Base-by-base conservation (phyloP, 2,888 invertebrate species). In the Parnassius orleans region DNA sequence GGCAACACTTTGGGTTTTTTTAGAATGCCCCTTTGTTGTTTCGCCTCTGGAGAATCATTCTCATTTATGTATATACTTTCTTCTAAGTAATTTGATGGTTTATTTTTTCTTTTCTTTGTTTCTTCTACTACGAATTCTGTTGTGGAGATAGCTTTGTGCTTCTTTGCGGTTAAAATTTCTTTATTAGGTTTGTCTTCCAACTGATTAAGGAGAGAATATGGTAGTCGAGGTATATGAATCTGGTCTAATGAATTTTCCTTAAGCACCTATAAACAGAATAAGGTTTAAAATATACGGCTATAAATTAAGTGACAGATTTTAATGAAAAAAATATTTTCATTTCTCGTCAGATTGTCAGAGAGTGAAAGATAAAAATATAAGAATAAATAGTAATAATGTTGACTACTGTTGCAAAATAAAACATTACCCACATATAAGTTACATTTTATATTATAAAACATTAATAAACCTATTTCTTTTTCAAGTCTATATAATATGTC, bases 41-140 rank as follows among this genome's bases (percentile, higher is more conserved):
- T 74, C 43, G 71, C 69, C 11, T 70, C 66, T 10, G 68, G 64
- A 9, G 61, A 53, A 11, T 68, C 65, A 9, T 78, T 71, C 24
- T 82, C 81, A 67, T 87, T 83, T n/a, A 88, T 66, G 68, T 82
- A 87, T 47, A 91, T 73, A 72, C 87, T 90, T 67, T 90, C 83
- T 80, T 91, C 91, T 64, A 91, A 77, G 70, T 84, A 90, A 60
- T 80, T 78, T 9, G 90, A 90, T 2, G 90, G 90, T 69, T 87
- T 90, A 61, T 75, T 84, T 68, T 74, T 84, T 48, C 78, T 77
- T 65, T 69, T 77, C 60, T 67, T 79, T 1, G 77, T 68, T 69
- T 83, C 76, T 79, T 87, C 82, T 0, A 91, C 86, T 51, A 72
- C 42, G 67, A 91, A 91, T n/a, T 77, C 66, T 15, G 85, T 76